These are phyloP conservation scores for Neodiprion virginianus DNA, from an alignment of 1,140 invertebrate genomes.

Conservation along the genomic window DNA sequence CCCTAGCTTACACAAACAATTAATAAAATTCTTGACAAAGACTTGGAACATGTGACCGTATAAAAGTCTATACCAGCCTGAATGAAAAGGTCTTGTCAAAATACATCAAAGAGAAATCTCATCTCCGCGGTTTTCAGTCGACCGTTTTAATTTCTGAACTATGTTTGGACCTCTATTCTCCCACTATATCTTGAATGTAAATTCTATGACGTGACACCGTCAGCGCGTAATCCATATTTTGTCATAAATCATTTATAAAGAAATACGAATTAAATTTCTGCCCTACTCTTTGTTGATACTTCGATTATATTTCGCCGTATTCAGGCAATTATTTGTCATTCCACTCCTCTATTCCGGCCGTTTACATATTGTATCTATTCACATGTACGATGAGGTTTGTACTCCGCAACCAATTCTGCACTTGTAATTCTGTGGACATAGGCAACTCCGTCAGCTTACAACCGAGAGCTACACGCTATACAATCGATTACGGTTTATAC, in stretches of 20 bases:
- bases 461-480: neutral
- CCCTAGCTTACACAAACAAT: neutral
- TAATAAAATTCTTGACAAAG: neutral
- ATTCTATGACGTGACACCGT: neutral
- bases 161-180: neutral
- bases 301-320: no score
- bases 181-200: neutral
- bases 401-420: neutral
- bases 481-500: no score
- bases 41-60: neutral
- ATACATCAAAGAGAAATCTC: neutral
- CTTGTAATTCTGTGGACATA: neutral
- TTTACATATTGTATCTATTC: neutral
- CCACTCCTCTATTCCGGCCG: neutral
- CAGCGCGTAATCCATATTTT: neutral
- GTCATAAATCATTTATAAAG: neutral
- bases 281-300: no score
- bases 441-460: neutral
- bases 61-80: neutral
- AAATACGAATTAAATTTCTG: neutral
- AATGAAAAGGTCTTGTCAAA: neutral
- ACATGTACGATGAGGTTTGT: neutral
- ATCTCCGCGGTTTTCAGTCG: neutral
- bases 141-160: neutral
- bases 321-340: neutral